Base-by-base conservation (phyloP, 2,888 invertebrate species). In the Leptopilina syphax region DNA sequence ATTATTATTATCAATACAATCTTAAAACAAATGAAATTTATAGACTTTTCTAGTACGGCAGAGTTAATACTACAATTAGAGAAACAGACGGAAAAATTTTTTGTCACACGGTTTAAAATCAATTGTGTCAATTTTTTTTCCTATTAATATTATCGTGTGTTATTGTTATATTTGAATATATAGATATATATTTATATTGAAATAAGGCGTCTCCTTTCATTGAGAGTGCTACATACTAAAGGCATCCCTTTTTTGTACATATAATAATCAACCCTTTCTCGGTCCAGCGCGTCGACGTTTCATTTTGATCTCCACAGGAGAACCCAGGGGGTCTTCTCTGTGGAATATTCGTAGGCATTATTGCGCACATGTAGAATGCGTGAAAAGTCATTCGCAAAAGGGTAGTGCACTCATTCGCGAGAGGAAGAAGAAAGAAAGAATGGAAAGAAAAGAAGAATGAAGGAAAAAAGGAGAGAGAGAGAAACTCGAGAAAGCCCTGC, bases 381-480 rank as follows among this genome's bases (percentile, higher is more conserved):
- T 86, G 87, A 86, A 88, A 88, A 90, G 89, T 88, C 87, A 87
- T 82, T 79, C 76, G 78, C 79, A 66, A 76, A 81, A 67, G 80
- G 80, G 81, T 70, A 67, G 4, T 76, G 76, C 54, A 77, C 65
- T 77, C 80, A 65, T 41, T 78, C 73, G 63, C 79, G 34, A 77
- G 77, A 79, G 79, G 73, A 50, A 50, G 50, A 50, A 63, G n/a
- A 63, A 18, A 63, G 4, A 65, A 68, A 79, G 78, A 81, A 34
- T 34, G 34, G 34, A 34, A 34, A 34, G 34, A 34, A 34, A 34
- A 47, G 47, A 47, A 34, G 34, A 34, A 34, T 34, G 34, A 34
- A 34, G 34, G 34, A 47, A 47, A 47, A 47, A 47, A 47, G 9
- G 60, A 60, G 60, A 60, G 60, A 60, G 78, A 81, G 73, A 47